Evolutionary conservation across 37 sponge, comb jelly and placozoan species (phyloP).

Genomic region (Axinella damicornis): DNA sequence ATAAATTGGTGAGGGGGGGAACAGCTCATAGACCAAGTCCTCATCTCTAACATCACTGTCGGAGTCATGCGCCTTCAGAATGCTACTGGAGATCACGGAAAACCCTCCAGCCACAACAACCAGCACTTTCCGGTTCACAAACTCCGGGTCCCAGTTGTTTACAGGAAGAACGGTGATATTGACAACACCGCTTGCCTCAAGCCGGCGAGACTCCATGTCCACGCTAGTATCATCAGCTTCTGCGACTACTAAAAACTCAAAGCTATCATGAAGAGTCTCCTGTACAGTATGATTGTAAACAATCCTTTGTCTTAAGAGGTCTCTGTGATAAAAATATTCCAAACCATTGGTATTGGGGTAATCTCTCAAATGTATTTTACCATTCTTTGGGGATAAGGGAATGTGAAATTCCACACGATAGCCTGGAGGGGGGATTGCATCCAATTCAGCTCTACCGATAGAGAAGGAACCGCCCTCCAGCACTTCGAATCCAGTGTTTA

Average conservation of each 20-base stretch:
- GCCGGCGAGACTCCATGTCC: no score
- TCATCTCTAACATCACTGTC: constrained; percentile 18
- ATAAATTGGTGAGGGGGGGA: background rate
- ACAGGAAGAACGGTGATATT: constrained; percentile 49
- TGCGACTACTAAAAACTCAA: constrained; percentile 32
- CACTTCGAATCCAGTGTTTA: constrained; percentile 29
- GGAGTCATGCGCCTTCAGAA: constrained; percentile 26
- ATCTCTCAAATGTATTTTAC: background rate
- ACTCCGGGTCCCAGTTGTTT: constrained; percentile 50
- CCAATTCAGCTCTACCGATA: constrained; percentile 32
- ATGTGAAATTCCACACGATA: constrained; percentile 19
- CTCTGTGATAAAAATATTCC: background rate
- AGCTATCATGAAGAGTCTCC: constrained; percentile 19
- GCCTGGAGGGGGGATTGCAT: constrained; percentile 42
- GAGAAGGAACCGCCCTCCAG: constrained; percentile 22
- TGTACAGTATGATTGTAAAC: constrained; percentile 23
- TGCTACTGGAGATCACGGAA: background rate
- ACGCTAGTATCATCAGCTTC: background rate
- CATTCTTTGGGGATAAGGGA: background rate
- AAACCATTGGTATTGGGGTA: no score
- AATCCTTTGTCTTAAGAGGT: constrained; percentile 17
- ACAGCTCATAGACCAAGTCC: constrained; percentile 25
- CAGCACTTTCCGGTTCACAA: background rate
- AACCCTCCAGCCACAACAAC: constrained; percentile 18
- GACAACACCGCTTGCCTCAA: background rate